A percentile compares a stretch with the other conserved stretches of the same genome.
Conservation (phyloP, 2,888 invertebrate species). For the Drosophila colorata region DNA sequence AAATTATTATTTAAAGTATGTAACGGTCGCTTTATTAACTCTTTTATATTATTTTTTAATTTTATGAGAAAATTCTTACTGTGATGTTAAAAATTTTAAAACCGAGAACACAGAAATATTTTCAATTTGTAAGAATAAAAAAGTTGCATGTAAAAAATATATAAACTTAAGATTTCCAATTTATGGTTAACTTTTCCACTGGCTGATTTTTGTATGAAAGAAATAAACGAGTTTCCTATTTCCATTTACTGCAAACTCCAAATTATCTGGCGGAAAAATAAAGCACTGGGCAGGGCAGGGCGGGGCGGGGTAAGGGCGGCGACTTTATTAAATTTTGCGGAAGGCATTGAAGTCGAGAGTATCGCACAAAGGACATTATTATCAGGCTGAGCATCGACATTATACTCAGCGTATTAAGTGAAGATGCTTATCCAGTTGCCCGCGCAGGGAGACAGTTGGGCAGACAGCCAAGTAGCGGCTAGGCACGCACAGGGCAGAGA, state of each 20-base stretch:
- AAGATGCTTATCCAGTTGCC: constrained; percentile 75
- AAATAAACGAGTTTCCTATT: neutral
- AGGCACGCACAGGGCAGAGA: constrained; percentile 28
- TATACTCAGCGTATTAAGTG: constrained; percentile 76
- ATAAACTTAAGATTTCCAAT: too few species aligned
- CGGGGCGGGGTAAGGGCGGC: constrained; percentile 21
- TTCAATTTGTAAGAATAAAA: too few species aligned
- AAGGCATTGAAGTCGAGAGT: constrained; percentile 37
- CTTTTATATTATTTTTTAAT: too few species aligned
- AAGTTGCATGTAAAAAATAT: too few species aligned
- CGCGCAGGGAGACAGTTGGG: constrained; percentile 29
- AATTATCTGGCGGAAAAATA: constrained; percentile 34
- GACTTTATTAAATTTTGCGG: constrained; percentile 73
- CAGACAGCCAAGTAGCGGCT: constrained; percentile 27
- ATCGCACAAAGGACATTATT: constrained; percentile 74
- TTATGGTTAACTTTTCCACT: neutral
- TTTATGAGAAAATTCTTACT: too few species aligned
- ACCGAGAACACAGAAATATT: too few species aligned
- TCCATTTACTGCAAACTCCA: constrained; percentile 9
- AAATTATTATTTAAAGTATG: too few species aligned
- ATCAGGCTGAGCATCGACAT: constrained; percentile 75
- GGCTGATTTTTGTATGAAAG: neutral
- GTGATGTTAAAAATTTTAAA: too few species aligned
- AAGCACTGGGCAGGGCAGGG: constrained; percentile 27
- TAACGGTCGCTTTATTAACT: too few species aligned